A percentile compares a stretch with the other conserved stretches of the same genome.
phyloP scores from a whole-genome alignment of 2,888 invertebrate genomes.

The Steinernema scapterisci region DNA sequence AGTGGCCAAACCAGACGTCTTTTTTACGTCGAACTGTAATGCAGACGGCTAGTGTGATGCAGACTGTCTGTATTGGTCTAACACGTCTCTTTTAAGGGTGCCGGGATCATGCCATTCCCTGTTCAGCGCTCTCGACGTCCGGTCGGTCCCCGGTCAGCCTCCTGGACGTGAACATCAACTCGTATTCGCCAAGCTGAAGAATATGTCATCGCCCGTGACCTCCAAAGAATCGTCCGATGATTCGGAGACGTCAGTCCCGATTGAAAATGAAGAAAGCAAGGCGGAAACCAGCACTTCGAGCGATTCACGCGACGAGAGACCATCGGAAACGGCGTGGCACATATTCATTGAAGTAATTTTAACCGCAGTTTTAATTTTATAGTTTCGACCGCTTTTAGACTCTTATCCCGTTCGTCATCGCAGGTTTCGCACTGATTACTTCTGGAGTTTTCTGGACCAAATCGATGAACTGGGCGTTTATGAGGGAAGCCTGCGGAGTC shows the following conservation, averaged over 20 bases:
- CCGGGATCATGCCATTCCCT: no score
- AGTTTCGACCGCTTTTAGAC: constrained; percentile 73
- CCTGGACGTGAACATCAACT: neutral
- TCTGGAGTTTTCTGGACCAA: constrained; percentile 82
- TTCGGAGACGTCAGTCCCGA: neutral
- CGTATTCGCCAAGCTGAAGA: neutral
- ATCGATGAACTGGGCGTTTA: constrained; percentile 75
- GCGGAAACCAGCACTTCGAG: neutral
- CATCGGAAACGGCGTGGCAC: neutral
- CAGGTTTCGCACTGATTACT: constrained; percentile 84
- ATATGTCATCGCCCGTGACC: neutral
- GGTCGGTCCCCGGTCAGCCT: neutral
- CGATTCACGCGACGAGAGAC: neutral
- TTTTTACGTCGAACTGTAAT: no score
- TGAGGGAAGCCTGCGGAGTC: neutral
- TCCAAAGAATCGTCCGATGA: neutral
- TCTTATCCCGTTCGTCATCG: constrained; percentile 83
- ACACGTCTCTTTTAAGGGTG: no score
- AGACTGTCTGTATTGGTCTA: no score
- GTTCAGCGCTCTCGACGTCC: no score
- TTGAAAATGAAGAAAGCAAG: neutral
- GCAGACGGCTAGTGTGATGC: no score
- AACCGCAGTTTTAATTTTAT: neutral
- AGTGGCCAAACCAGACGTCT: no score
- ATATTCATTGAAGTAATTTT: neutral